These are phyloP conservation scores for Proteles cristata DNA, from an alignment of 2,113 vertebrate species.

Conservation along the genomic window DNA sequence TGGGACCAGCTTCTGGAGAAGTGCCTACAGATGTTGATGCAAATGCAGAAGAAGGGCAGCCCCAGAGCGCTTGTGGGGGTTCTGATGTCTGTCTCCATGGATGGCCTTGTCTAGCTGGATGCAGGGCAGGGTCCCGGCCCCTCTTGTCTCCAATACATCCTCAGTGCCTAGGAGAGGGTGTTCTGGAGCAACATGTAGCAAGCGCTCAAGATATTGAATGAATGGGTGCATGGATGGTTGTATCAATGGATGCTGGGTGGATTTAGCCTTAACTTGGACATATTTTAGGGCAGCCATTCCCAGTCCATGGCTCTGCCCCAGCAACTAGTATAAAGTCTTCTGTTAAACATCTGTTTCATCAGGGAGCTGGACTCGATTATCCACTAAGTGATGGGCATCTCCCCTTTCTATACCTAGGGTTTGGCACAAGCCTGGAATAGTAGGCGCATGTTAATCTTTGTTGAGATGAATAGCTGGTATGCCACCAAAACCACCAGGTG, in stretches of 20 bases:
- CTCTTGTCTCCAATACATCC: neutral
- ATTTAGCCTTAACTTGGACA: neutral
- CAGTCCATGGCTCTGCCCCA: neutral
- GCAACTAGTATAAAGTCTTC: neutral
- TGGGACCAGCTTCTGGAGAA: neutral
- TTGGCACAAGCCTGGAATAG: neutral
- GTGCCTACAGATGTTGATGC: neutral
- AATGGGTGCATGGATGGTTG: no score
- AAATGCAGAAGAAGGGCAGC: accelerated
- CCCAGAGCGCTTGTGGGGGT: neutral
- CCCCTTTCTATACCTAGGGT: neutral
- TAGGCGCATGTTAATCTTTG: neutral
- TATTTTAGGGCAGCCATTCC: neutral
- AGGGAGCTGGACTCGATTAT: neutral
- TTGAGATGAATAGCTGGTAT: neutral
- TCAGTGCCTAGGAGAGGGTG: neutral
- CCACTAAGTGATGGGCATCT: no score
- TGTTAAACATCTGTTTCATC: neutral
- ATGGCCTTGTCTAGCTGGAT: neutral
- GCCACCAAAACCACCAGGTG: neutral
- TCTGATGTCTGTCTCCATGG: neutral
- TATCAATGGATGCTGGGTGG: neutral
- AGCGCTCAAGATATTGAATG: neutral
- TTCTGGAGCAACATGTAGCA: neutral
- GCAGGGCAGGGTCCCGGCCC: neutral